Evolutionary conservation across 2,888 invertebrate genomes (phyloP).

Genomic region (Dioctria linearis): DNA sequence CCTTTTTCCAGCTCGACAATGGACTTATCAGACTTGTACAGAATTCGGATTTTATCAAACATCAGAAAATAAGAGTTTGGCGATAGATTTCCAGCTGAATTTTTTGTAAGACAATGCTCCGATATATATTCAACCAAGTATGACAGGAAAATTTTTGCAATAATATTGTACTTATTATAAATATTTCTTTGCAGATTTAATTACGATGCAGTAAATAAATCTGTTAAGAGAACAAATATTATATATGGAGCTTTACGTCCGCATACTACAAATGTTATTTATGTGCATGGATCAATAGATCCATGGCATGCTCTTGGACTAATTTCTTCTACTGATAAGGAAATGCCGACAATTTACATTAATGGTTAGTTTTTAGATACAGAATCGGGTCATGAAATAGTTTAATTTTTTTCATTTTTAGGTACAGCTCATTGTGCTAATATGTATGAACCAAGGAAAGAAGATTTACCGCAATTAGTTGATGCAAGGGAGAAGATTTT

Average conservation of each 20-base stretch:
- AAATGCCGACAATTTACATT: constrained; percentile 81
- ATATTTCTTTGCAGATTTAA: constrained; percentile 73
- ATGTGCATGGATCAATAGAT: constrained; percentile 91
- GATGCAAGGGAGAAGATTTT: constrained; percentile 79
- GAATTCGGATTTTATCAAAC: constrained; percentile 98
- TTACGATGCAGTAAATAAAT: constrained; percentile 74
- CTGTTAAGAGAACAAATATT: constrained; percentile 82
- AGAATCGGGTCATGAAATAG: not conserved
- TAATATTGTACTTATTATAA: not conserved
- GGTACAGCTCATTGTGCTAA: constrained; percentile 97
- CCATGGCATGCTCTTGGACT: constrained; percentile 90
- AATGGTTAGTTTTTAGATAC: constrained; percentile 72
- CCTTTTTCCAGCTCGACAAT: constrained; percentile 78
- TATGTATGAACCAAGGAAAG: constrained; percentile 84
- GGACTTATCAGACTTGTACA: constrained; percentile 96
- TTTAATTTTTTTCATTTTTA: constrained; percentile 66
- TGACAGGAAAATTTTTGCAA: constrained; percentile 69
- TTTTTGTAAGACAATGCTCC: constrained; percentile 84
- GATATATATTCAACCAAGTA: constrained; percentile 88
- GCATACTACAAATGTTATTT: constrained; percentile 81
- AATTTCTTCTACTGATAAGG: constrained; percentile 72
- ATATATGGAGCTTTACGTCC: constrained; percentile 84
- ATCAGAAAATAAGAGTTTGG: constrained; percentile 76
- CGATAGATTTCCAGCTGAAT: constrained; percentile 81
- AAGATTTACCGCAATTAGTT: constrained; percentile 79